These are phyloP conservation scores for Idris sp. DNA, from an alignment of 1,140 invertebrate genomes.

Conservation along the genomic window DNA sequence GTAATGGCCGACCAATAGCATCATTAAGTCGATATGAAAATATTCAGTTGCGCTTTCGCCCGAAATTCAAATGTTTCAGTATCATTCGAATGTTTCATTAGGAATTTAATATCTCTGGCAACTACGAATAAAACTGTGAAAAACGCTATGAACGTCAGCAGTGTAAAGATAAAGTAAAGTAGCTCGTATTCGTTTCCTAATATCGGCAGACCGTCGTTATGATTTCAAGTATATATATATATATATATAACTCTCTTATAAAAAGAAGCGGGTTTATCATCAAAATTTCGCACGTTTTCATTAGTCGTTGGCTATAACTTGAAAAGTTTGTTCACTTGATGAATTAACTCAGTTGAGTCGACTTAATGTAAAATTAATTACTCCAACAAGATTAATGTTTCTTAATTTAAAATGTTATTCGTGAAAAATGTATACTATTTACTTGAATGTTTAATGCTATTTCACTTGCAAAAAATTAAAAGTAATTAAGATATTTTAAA, in stretches of 20 bases:
- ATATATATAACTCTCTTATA: no score
- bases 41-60: constrained; percentile 27
- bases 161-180: constrained; percentile 46
- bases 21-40: constrained; percentile 41
- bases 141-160: constrained; percentile 39
- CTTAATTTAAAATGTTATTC: no score
- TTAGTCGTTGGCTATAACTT: constrained; percentile 15
- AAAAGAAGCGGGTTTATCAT: constrained; percentile 40
- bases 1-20: constrained; percentile 37
- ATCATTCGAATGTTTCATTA: constrained; percentile 54
- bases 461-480: no score
- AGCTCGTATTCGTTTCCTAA: constrained; percentile 47
- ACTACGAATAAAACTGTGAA: constrained; percentile 40
- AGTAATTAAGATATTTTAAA: no score
- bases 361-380: no score
- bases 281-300: constrained; percentile 37
- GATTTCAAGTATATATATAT: constrained; percentile 37
- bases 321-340: constrained; percentile 7
- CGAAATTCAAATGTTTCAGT: constrained; percentile 43
- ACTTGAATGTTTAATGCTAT: no score
- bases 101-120: constrained; percentile 51
- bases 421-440: no score
- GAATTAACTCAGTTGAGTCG: constrained; percentile 1
- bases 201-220: constrained; percentile 19
- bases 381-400: no score